These are phyloP conservation scores for Xestia c-nigrum DNA, from an alignment of 2,888 invertebrate genomes.

Conservation along the genomic window DNA sequence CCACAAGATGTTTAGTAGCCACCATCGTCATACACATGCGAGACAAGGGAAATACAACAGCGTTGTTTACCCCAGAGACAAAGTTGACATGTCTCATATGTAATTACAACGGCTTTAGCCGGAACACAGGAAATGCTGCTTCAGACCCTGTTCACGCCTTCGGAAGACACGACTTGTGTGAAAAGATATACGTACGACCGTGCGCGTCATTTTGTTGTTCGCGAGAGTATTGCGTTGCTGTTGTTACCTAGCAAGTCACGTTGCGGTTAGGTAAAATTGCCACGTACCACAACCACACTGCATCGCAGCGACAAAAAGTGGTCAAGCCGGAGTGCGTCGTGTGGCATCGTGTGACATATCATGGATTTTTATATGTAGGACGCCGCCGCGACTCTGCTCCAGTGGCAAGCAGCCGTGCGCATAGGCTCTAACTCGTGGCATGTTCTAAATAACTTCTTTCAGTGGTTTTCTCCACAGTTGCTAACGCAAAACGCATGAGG, in stretches of 20 bases:
- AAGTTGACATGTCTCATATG: background rate
- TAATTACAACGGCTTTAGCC: slow-evolving; percentile 10
- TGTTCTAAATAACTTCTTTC: too few relatives aligned
- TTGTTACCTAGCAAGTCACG: too few relatives aligned
- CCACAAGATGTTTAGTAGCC: background rate
- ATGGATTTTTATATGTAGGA: too few relatives aligned
- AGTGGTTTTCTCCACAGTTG: too few relatives aligned
- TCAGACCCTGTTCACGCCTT: background rate
- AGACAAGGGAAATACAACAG: background rate
- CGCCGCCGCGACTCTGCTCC: background rate
- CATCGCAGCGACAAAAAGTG: too few relatives aligned
- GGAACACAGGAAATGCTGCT: background rate
- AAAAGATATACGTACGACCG: background rate
- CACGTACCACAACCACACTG: too few relatives aligned
- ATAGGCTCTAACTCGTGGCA: too few relatives aligned
- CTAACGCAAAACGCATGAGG: background rate
- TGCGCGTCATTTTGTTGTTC: background rate
- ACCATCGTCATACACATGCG: background rate
- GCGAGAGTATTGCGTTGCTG: background rate
- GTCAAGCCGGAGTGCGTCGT: too few relatives aligned
- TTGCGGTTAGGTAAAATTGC: too few relatives aligned
- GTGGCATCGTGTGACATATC: too few relatives aligned
- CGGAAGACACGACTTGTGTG: background rate
- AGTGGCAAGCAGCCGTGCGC: background rate
- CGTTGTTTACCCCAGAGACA: slow-evolving; percentile 3